A percentile compares a stretch with the other conserved stretches of the same genome.
These are phyloP conservation scores for Ostrea edulis DNA, from an alignment of 1,140 invertebrate genomes.

Conservation along the genomic window DNA sequence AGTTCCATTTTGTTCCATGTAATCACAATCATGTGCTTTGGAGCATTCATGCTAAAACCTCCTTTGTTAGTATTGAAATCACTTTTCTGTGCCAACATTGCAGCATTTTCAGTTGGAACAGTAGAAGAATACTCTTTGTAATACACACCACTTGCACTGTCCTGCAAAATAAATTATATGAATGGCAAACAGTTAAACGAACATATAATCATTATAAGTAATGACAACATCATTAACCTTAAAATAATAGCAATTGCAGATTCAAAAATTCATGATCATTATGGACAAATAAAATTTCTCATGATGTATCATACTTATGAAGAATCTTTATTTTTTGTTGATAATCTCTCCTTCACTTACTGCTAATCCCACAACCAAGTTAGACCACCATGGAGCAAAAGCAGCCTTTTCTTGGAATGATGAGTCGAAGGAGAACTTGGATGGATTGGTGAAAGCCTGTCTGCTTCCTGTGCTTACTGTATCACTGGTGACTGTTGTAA, in stretches of 20 bases:
- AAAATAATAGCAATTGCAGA: no score
- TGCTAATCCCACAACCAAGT: neutral
- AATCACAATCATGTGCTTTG: slow-evolving; percentile 39
- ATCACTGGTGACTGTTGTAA: slow-evolving; percentile 42
- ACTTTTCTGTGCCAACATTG: neutral
- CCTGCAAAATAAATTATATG: neutral
- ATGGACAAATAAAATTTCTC: no score
- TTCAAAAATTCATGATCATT: no score
- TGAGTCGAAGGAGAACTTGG: neutral
- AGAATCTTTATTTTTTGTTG: no score
- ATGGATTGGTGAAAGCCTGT: slow-evolving; percentile 43
- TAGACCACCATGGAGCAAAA: slow-evolving; percentile 39
- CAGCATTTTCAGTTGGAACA: neutral
- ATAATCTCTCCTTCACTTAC: neutral
- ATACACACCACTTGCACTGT: slow-evolving; percentile 21
- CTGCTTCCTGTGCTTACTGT: slow-evolving; percentile 7
- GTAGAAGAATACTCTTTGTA: slow-evolving; percentile 21
- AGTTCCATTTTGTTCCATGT: slow-evolving; percentile 43
- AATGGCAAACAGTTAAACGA: no score
- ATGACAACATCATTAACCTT: no score
- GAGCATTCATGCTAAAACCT: neutral
- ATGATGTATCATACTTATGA: no score
- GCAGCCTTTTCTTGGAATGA: slow-evolving; percentile 51
- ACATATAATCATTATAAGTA: no score
- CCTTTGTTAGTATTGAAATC: neutral